Evolutionary conservation across 1,140 invertebrate species (phyloP).

Genomic region (Manduca sexta): DNA sequence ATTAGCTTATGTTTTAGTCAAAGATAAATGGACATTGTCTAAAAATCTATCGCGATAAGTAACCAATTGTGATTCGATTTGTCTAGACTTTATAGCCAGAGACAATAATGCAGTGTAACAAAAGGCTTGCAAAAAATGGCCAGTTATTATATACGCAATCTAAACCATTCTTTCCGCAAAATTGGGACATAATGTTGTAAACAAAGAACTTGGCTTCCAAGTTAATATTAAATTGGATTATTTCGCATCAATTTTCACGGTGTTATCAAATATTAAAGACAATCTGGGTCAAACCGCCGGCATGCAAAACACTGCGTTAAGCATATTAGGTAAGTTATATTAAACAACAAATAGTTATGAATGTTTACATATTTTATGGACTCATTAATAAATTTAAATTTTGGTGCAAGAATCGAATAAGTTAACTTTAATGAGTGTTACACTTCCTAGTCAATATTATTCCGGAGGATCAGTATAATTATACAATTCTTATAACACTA

Average conservation of each 20-base stretch:
- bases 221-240: neutral
- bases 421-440: too few relatives aligned
- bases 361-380: too few relatives aligned
- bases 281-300: constrained; percentile 13
- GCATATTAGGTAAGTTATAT: neutral
- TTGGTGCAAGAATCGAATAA: too few relatives aligned
- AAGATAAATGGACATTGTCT: neutral
- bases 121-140: constrained; percentile 26
- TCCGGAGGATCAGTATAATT: too few relatives aligned
- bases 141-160: constrained; percentile 29
- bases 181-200: constrained; percentile 19
- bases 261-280: constrained; percentile 23
- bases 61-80: constrained; percentile 1
- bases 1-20: too few relatives aligned
- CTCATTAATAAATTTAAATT: too few relatives aligned
- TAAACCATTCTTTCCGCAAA: constrained; percentile 22
- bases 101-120: constrained; percentile 22
- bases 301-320: neutral
- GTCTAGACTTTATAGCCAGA: neutral
- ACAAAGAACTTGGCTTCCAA: constrained; percentile 5
- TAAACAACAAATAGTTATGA: too few relatives aligned
- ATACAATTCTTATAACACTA: too few relatives aligned
- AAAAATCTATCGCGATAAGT: neutral
- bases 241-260: constrained; percentile 9
- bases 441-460: too few relatives aligned